Conservation (phyloP, 2,797 vertebrate genomes). For the Luscinia megarhynchos region DNA sequence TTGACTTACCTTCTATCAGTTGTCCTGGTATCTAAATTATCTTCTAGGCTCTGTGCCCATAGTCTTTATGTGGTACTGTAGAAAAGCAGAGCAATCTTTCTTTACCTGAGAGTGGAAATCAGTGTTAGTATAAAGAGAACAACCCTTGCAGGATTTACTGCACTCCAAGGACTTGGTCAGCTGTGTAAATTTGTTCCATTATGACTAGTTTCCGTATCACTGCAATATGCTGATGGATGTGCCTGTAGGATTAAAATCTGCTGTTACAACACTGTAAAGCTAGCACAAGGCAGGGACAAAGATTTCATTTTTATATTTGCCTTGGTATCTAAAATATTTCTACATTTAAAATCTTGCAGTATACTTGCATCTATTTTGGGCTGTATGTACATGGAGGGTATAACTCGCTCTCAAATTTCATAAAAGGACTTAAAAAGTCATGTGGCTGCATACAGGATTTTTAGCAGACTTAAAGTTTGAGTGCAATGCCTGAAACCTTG, state of each 20-base stretch:
- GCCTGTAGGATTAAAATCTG: constrained; percentile 45
- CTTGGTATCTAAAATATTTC: constrained; percentile 10
- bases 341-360: constrained; percentile 26
- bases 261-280: neutral
- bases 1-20: neutral
- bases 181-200: constrained; percentile 25
- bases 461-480: neutral
- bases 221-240: neutral
- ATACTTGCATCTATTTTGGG: neutral
- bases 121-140: constrained; percentile 23
- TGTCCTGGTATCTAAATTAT: constrained; percentile 29
- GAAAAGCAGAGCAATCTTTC: constrained; percentile 29
- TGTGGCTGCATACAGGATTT: neutral
- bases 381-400: neutral
- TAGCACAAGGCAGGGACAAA: constrained; percentile 8
- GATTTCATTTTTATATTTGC: neutral
- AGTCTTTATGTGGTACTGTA: neutral
- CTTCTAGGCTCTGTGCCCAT: constrained; percentile 25
- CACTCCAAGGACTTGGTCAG: constrained; percentile 18
- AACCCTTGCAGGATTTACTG: constrained; percentile 4
- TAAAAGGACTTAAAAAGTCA: neutral
- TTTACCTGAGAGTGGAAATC: constrained; percentile 25
- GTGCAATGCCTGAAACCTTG: neutral
- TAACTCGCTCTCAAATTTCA: neutral
- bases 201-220: neutral